These are phyloP conservation scores for Colletes gigas DNA, from an alignment of 1,140 invertebrate genomes.

Conservation along the genomic window DNA sequence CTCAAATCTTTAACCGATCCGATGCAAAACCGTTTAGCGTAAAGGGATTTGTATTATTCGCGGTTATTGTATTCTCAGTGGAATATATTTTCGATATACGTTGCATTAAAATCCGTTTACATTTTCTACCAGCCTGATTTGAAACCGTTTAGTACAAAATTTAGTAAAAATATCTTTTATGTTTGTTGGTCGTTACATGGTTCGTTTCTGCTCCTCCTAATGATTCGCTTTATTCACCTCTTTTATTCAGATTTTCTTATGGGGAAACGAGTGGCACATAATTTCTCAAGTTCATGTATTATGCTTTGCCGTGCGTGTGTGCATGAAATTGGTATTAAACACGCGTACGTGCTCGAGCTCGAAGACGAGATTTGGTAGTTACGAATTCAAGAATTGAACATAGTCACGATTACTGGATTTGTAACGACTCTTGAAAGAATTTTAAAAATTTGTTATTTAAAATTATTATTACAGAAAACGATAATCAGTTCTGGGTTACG, in stretches of 20 bases:
- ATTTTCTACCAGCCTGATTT: no score
- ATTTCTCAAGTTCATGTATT: slow-evolving; percentile 40
- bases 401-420: no score
- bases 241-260: background rate
- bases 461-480: no score
- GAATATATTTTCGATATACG: no score
- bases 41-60: no score
- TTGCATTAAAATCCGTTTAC: no score
- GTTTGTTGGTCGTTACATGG: background rate
- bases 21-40: no score
- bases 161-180: background rate
- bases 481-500: no score
- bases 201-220: background rate
- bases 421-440: no score
- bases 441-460: no score
- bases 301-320: slow-evolving; percentile 38
- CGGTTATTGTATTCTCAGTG: no score
- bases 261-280: slow-evolving; percentile 33
- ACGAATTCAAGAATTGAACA: no score
- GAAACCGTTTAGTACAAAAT: background rate
- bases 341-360: slow-evolving; percentile 6
- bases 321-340: slow-evolving; percentile 43
- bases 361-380: background rate
- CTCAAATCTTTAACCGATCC: background rate
- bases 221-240: background rate